Evolutionary conservation across 2,888 invertebrate genomes (phyloP), one percentile per base, ranked within the genome.

Genomic region (Vandiemenella viatica): DNA sequence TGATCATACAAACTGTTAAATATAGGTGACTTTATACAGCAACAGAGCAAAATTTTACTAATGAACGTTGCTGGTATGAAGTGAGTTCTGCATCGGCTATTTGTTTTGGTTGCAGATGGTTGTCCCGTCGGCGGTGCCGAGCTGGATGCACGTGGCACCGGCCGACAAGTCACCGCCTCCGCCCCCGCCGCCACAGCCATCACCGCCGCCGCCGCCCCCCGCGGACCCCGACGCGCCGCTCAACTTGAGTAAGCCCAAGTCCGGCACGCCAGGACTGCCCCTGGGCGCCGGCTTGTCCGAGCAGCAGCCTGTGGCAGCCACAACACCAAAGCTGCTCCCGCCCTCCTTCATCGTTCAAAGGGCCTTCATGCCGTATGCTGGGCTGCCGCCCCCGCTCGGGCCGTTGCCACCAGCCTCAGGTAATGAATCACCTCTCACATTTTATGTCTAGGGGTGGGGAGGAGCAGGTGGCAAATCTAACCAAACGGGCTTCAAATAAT

Each of bases 171-270:
- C 49, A 44, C 46, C 46, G 49, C 22, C 45, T 32, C n/a, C 56
- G 15, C 64, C 61, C 43, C 59, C 62, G 17, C 32, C 48, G n/a
- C 50, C 45, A 22, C 52, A 23, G 26, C 23, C 51, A 18, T 52
- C 50, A 22, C 55, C 50, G 37, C 38, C 17, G 37, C 46, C 48
- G 46, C 45, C 49, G 45, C 13, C 47, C 43, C n/a, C 56, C 60
- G 18, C 40, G 18, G 83, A 85, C 66, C 79, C 83, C 0, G 90
- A 90, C 63, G 78, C 86, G 1, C 92, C 92, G 1, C 72, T 93
- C 40, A 92, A 92, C 68, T 76, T 92, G 46, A 83, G 83, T 61
- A 92, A 91, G 68, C 91, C 91, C 50, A 83, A 89, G 59, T 72
- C 56, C 50, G 42, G 46, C 50, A 44, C 40, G 52, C 22, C 62